Conservation (phyloP, 2,113 vertebrate species). For the Turnix velox region DNA sequence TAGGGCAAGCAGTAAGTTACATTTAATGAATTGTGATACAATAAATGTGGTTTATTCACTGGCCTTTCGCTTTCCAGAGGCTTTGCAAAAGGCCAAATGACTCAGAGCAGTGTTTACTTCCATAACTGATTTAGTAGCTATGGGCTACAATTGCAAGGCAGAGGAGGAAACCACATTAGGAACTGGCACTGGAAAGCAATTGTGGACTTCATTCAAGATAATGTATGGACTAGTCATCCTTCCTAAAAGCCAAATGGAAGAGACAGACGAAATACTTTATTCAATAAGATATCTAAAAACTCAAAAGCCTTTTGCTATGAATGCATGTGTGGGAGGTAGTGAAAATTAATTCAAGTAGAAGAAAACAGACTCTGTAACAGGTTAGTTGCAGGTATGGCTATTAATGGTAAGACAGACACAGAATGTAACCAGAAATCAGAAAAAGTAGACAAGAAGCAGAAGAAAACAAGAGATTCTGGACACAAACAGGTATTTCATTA, state of each 20-base stretch:
- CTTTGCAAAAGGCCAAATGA: neutral
- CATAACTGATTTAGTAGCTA: neutral
- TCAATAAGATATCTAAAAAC: neutral
- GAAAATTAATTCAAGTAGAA: neutral
- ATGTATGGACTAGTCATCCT: neutral
- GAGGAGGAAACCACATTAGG: neutral
- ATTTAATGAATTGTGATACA: neutral
- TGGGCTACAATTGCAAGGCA: neutral
- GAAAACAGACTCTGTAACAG: neutral
- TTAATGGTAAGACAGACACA: neutral
- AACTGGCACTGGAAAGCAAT: neutral
- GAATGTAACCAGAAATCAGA: neutral
- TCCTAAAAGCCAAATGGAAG: slow-evolving; percentile 1
- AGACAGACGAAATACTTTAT: neutral
- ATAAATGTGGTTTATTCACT: neutral
- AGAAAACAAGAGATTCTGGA: neutral
- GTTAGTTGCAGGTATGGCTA: neutral
- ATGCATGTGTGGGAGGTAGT: neutral
- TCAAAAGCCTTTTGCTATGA: neutral
- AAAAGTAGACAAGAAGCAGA: neutral
- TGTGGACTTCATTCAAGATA: neutral
- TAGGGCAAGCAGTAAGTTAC: neutral
- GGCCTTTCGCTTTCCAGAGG: neutral
- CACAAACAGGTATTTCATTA: neutral
- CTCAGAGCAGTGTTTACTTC: neutral